Percentiles rank a stretch among this genome's conserved stretches.
phyloP scores from a whole-genome alignment of 2,888 invertebrate species.

The Proisotoma minuta region DNA sequence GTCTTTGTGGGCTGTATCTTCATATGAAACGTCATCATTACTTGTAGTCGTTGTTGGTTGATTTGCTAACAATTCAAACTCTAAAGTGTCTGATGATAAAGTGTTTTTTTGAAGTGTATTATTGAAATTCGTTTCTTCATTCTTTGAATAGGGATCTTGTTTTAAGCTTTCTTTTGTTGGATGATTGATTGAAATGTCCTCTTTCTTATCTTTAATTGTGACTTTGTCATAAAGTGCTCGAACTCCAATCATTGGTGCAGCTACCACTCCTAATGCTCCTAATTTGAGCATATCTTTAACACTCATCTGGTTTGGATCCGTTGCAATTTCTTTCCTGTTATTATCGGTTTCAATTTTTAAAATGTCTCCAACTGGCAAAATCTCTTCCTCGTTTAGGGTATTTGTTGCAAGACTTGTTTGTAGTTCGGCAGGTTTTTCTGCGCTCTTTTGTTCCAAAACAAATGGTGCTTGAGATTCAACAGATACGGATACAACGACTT shows the following conservation, averaged over 20 bases:
- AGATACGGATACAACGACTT: background rate
- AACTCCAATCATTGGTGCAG: conserved; percentile 60
- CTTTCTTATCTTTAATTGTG: background rate
- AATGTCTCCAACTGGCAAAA: conserved; percentile 69
- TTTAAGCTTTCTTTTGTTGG: too few species aligned
- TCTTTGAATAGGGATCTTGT: too few species aligned
- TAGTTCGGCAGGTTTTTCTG: conserved; percentile 62
- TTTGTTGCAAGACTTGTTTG: conserved; percentile 67
- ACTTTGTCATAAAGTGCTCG: conserved; percentile 23
- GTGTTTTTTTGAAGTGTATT: background rate
- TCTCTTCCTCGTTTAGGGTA: conserved; percentile 66
- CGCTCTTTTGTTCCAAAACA: conserved; percentile 55
- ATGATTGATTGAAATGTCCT: too few species aligned
- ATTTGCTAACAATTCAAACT: too few species aligned
- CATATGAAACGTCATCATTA: conserved; percentile 3
- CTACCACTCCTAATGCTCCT: conserved; percentile 70
- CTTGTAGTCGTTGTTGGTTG: too few species aligned
- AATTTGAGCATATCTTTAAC: conserved; percentile 70
- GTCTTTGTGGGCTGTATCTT: conserved; percentile 12
- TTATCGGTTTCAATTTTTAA: too few species aligned
- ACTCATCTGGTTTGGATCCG: conserved; percentile 57
- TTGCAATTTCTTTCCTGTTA: conserved; percentile 62
- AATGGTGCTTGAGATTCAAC: conserved; percentile 52
- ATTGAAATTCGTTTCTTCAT: background rate
- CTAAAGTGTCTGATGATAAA: too few species aligned